Base-by-base conservation (phyloP, 2,888 invertebrate species). In the Alloscopus bannaensis region DNA sequence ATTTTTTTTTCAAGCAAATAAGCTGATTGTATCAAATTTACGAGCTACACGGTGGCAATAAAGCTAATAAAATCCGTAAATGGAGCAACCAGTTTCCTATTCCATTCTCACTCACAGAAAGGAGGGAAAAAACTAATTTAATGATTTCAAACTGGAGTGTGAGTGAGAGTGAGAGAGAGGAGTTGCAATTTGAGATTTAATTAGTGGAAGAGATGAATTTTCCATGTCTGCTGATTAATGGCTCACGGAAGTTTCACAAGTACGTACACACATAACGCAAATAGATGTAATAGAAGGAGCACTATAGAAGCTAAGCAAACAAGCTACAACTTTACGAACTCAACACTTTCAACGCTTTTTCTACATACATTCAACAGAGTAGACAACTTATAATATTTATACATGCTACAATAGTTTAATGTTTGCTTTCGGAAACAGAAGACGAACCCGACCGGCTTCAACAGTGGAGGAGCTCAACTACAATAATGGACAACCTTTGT, bases 151-250 rank as follows among this genome's bases (percentile, higher is more conserved):
- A 76, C 76, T 76, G 76, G 76, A 76, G 76, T 76, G 76, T 55
- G 40, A 65, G 68, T 47, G 55, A 59, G 75, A 52, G 36, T 45
- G 62, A 72, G 62, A 3, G 45, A 50, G 20, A 29, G 75, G 75
- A 75, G 75, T 75, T 75, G 75, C 75, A 68, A 75, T 76, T 76
- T 76, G 76, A 76, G 76, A 76, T 76, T 76, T 76, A 76, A 76
- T 76, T 76, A 76, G 76, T 76, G 76, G 76, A 68, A 60, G 40
- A 76, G 76, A 76, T 76, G 76, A 76, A 76, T 76, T 76, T 76
- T 76, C 76, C 76, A 76, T 76, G 76, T 76, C 76, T 76, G 69
- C 69, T 81, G 80, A 81, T 81, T 76, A 81, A 81, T 81, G 80
- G 66, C 71, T 81, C 75, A 76, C 76, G 76, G 80, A 81, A 81